Base-by-base conservation (phyloP, 2,797 vertebrate species). In the Trachurus trachurus region DNA sequence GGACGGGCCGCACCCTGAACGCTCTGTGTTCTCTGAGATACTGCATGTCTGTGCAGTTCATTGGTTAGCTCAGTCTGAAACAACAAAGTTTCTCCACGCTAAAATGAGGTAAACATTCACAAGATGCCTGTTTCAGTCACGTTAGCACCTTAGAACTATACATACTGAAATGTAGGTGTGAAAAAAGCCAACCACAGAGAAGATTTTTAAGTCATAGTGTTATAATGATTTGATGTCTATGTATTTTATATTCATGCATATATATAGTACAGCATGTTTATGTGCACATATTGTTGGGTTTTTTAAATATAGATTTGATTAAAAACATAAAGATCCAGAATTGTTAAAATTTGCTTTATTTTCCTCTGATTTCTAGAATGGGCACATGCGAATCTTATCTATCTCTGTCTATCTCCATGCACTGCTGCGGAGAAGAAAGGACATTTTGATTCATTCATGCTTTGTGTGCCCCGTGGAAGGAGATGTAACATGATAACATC, bases 1-100 rank as follows among this genome's bases (percentile, higher is more conserved):
- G 58, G 57, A 68, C 7, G 37, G 31, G 72, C 62, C 21, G 1
- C 66, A 78, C 70, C 85, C 62, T 50, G 42, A 82, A 62, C 69
- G 12, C 49, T 26, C 16, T 64, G 37, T 52, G 69, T 29, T 78
- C 61, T 59, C 60, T 70, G 59, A 81, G 50, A 77, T 50, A 16
- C n/a, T 34, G 17, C 44, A 3, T 13, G 68, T 67, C 34, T 79
- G 66, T 47, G 45, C 34, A 76, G 65, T 71, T 70, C 5, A n/a
- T 13, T 47, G 37, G 50, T 29, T 67, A 52, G 61, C 34, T 61
- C 44, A 3, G 9, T 34, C 29, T 71, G 34, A 74, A 69, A 58
- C 58, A 39, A 16, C 11, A 39, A 66, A 53, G 64, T 71, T 79
- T 80, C 26, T 65, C 44, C 58, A 19, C 56, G 66, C 17, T 31